These are phyloP conservation scores for Aselliscus stoliczkanus DNA, from an alignment of 2,797 vertebrate genomes.

Conservation along the genomic window DNA sequence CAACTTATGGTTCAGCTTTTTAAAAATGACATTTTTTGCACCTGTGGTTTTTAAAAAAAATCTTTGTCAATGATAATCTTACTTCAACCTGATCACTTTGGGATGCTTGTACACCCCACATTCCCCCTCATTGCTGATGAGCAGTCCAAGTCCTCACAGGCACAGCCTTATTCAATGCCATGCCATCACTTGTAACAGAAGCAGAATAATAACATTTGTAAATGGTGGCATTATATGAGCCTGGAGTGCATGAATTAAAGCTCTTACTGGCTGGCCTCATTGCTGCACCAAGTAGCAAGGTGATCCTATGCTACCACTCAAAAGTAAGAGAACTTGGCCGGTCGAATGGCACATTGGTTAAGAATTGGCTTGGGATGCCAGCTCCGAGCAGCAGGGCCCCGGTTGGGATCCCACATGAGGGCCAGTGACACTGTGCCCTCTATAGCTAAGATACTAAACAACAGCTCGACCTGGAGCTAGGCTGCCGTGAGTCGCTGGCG, in stretches of 20 bases:
- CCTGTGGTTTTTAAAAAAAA: conserved; percentile 32
- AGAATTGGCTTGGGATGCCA: too few relatives aligned
- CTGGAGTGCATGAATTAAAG: conserved; percentile 77
- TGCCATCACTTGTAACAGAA: conserved; percentile 62
- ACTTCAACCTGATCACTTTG: background rate
- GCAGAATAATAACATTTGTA: conserved; percentile 70
- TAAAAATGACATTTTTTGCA: conserved; percentile 64
- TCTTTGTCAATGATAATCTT: conserved; percentile 58
- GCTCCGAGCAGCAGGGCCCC: too few relatives aligned
- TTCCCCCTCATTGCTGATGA: background rate
- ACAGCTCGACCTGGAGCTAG: too few relatives aligned
- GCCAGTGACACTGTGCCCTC: too few relatives aligned
- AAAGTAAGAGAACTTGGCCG: conserved; percentile 55
- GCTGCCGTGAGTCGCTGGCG: too few relatives aligned
- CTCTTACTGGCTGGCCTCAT: conserved; percentile 75
- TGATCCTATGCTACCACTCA: conserved; percentile 72
- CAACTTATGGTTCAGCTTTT: conserved; percentile 68
- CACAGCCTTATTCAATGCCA: conserved; percentile 37
- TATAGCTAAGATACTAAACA: too few relatives aligned
- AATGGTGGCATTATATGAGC: conserved; percentile 76
- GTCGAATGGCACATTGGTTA: too few relatives aligned
- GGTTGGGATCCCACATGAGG: too few relatives aligned
- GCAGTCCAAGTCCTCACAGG: conserved; percentile 38
- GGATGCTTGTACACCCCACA: background rate
- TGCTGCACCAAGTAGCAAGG: conserved; percentile 78